phyloP scores from a whole-genome alignment of 2,888 invertebrate species.

The Aproaerema taeniolella region DNA sequence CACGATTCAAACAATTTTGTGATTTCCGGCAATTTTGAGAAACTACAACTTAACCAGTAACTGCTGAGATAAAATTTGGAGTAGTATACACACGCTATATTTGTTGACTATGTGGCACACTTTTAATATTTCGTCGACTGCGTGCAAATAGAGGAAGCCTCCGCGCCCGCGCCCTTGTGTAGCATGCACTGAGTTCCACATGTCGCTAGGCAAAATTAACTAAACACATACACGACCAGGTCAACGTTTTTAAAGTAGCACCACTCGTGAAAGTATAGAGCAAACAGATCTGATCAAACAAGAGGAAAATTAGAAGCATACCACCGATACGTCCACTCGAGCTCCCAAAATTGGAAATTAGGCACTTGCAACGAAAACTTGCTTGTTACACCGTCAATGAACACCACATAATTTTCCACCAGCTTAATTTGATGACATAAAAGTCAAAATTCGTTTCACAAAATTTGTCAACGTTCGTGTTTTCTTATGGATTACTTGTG shows the following conservation, averaged over 20 bases:
- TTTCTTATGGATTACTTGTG: too few relatives aligned
- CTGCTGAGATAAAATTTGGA: constrained; percentile 31
- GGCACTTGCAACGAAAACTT: too few relatives aligned
- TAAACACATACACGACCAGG: constrained; percentile 55
- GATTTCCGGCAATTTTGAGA: constrained; percentile 39
- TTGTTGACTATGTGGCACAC: constrained; percentile 55
- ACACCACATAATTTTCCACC: too few relatives aligned
- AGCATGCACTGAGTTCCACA: constrained; percentile 23
- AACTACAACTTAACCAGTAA: constrained; percentile 30
- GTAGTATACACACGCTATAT: constrained; percentile 47
- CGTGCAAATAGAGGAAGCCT: constrained; percentile 43
- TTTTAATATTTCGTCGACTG: constrained; percentile 44
- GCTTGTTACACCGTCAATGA: too few relatives aligned
- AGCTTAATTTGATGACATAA: too few relatives aligned
- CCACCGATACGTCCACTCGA: constrained; percentile 8
- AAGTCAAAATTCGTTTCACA: too few relatives aligned
- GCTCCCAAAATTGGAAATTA: too few relatives aligned
- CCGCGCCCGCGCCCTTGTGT: constrained; percentile 22
- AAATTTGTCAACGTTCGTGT: too few relatives aligned
- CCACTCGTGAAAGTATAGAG: constrained; percentile 64
- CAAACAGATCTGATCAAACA: constrained; percentile 65
- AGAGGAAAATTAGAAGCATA: constrained; percentile 51
- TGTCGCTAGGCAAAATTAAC: constrained; percentile 51
- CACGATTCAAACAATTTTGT: constrained; percentile 29
- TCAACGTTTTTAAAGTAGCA: constrained; percentile 71